Base-by-base conservation (phyloP, 2,888 invertebrate genomes). In the Barypeithes pellucidus region DNA sequence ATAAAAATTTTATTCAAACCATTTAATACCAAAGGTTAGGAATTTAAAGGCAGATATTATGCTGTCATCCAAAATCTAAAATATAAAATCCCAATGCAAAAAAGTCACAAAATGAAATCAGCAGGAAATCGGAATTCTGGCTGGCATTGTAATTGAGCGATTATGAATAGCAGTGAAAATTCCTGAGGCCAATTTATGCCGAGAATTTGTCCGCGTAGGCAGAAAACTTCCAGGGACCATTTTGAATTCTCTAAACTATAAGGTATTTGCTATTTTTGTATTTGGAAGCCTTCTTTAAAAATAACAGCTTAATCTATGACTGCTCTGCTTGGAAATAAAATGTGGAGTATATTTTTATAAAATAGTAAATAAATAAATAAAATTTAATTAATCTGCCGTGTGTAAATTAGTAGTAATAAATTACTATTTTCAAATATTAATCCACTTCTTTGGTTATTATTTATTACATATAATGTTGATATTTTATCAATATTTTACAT, bases 151-250 rank as follows among this genome's bases (percentile, higher is more conserved):
- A 52, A 29, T 29, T 29, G 52, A 29, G 29, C 52, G 52, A 52
- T 52, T 24, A 52, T 14, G 14, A 29, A 52, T 29, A 14, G 12
- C 52, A 29, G 14, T 12, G 14, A 52, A 29, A 29, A 52, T 52
- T 52, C 52, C 52, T 52, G 9, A 1, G 52, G 52, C 52, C 29
- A 52, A 29, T 52, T 52, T 52, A 29, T 52, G 24, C 52, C 29
- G 29, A 52, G 52, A 52, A 52, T 52, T 52, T 52, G 52, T 52
- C 14, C 29, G 52, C 24, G 29, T 52, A 29, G 29, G 52, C 52
- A 29, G 29, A 52, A 52, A 52, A 29, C 29, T 9, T 50, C 24
- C 20, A 3, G 50, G 8, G 5, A 12, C 9, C 20, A 11, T 47
- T 47, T 47, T 20, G 11, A 47, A 20, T 11, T 20, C 20, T 47